Evolutionary conservation across 2,113 vertebrate species (phyloP).

Genomic region (Oncorhynchus keta): DNA sequence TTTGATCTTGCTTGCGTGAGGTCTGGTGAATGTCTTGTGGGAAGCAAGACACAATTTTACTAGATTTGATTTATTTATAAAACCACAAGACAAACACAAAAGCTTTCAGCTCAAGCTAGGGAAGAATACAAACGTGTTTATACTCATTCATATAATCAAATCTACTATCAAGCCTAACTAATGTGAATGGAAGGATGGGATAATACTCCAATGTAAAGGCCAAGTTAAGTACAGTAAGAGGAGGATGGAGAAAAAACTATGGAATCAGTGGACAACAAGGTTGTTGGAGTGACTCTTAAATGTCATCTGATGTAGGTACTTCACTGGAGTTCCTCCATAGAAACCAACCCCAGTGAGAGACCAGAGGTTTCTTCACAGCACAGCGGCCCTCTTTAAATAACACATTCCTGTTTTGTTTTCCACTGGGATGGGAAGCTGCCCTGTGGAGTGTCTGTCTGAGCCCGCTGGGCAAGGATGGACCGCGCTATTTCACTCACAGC

Average conservation of each 20-base stretch:
- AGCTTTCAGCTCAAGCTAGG: background rate
- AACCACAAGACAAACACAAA: background rate
- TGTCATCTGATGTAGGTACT: no score
- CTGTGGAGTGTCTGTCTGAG: constrained; percentile 1
- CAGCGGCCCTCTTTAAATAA: background rate
- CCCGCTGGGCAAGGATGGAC: background rate
- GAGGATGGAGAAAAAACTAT: no score
- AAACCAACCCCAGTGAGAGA: background rate
- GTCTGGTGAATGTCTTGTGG: background rate
- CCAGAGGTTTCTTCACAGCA: background rate
- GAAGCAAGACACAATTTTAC: background rate
- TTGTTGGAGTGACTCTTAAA: no score
- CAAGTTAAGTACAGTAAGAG: background rate
- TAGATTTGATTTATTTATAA: background rate
- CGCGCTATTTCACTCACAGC: background rate
- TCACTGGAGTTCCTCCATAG: background rate
- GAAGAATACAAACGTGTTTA: background rate
- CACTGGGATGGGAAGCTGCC: background rate
- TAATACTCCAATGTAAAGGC: background rate
- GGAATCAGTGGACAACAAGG: no score
- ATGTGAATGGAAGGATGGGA: background rate
- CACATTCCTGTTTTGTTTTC: background rate
- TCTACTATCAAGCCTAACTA: background rate
- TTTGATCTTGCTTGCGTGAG: constrained; percentile 2
- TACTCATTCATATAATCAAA: background rate